Evolutionary conservation across 2,113 vertebrate genomes (phyloP).

Genomic region (Vulpes vulpes): DNA sequence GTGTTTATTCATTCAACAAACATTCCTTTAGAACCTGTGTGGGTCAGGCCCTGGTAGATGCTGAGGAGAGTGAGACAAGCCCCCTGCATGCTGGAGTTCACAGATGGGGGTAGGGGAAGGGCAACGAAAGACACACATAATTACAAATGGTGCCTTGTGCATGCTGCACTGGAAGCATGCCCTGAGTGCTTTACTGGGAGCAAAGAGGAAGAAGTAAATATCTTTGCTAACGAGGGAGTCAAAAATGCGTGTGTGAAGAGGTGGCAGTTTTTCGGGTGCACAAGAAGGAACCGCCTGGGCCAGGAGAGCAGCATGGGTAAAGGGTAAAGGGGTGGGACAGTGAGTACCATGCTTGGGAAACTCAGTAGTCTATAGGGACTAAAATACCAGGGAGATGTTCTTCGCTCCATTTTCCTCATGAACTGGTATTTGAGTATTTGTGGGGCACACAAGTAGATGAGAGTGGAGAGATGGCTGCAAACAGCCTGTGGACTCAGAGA

Average conservation of each 20-base stretch:
- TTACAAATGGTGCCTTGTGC: not conserved
- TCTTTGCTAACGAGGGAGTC: not conserved
- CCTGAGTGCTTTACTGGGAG: not conserved
- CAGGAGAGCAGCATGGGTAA: not conserved
- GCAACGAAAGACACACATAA: not conserved
- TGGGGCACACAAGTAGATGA: not conserved
- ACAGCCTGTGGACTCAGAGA: fast-evolving
- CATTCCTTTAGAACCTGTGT: not conserved
- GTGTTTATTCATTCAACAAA: not conserved
- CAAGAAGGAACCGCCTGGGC: not conserved
- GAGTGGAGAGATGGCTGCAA: not conserved
- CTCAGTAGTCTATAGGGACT: not conserved
- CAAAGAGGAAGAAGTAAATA: not conserved
- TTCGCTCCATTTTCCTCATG: not conserved
- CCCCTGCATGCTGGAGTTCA: not conserved
- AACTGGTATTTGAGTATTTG: not conserved
- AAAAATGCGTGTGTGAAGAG: not conserved
- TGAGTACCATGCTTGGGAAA: not conserved
- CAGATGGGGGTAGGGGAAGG: not conserved
- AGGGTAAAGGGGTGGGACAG: not conserved
- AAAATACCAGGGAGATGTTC: not conserved
- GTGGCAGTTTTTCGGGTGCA: not conserved
- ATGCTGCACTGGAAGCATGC: not conserved
- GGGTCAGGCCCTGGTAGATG: not conserved
- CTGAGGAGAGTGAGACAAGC: not conserved